Evolutionary conservation across 2,113 vertebrate genomes (phyloP), one percentile per base, ranked within the genome.

Genomic region (Triplophysa rosa): DNA sequence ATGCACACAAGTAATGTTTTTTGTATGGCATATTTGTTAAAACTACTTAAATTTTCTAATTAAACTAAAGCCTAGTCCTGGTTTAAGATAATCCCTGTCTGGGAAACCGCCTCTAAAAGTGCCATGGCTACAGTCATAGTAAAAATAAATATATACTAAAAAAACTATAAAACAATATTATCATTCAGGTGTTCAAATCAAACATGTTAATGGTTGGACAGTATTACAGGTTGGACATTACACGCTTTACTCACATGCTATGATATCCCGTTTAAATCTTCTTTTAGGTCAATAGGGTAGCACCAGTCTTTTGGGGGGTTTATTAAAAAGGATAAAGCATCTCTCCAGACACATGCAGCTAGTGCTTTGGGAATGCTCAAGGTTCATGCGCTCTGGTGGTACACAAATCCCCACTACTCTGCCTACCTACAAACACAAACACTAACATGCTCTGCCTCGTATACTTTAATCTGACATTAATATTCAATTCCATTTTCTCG

Each of bases 271-370:
- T 65, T 77, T 77, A 77, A 83, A 83, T 62, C 61, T 65, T 62
- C 58, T 74, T 63, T 23, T n/a, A 14, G 87, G 85, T 88, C 78
- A 84, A 77, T 87, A 85, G 87, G 88, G 88, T 86, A 86, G 89
- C 88, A 89, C 88, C 89, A 89, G 87, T 89, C 85, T 89, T 88
- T 88, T 86, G 84, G 88, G 87, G 87, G 87, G 89, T 85, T 91
- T 89, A 92, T 92, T 91, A 91, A 92, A 87, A 89, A 84, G 91
- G 86, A 90, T 91, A 88, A 93, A 91, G 87, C 88, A 86, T 83
- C 29, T 45, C 85, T 81, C 82, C 79, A 87, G 78, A 86, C 87
- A 89, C 86, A 89, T 89, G 87, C 83, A 83, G 85, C 80, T 83
- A 63, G 63, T 47, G 71, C 23, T 17, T 74, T 63, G 77, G 71